Base-by-base conservation (phyloP, 1,140 invertebrate genomes). In the Drosophila parabipectinata region DNA sequence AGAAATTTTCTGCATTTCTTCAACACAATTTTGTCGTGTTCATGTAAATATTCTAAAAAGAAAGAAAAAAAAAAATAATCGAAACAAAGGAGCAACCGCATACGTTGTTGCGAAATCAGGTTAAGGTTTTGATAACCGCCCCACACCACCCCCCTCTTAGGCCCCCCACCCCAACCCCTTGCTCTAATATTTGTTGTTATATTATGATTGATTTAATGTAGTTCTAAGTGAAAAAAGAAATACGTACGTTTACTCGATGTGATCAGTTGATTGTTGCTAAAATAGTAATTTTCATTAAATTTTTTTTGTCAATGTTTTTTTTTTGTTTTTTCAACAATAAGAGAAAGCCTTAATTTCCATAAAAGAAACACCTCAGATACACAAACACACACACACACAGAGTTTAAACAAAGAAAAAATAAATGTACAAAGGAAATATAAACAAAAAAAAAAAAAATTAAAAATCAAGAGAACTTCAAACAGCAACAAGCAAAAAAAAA, bases 241-340 rank as follows among this genome's bases (percentile, higher is more conserved):
- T 73, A 79, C 66, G 56, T 79, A 72, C 30, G 69, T 83, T 75
- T 76, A 74, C 69, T 62, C 54, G 68, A 85, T 85, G 83, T 87
- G 78, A 87, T 87, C 83, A 85, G 73, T 87, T 87, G 67, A 87
- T 80, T 87, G 83, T 87, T 87, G 79, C 82, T 87, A 87, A 75
- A 69, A 73, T 77, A 52, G 73, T 79, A 73, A 69, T 66, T 73
- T 75, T 51, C 55, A 62, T 52, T 66, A 48, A 54, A 76, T 32
- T 50, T 37, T 61, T 52, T 61, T 52, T 55, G 15, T 54, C 50
- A 41, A 50, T 24, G 34, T 61, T 45, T 60, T 45, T 58, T 56
- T 72, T 55, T 53, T 56, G 69, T 55, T 53, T 66, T 63, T 66
- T 55, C 9, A 9, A 9, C 30, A 37, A 44, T 15, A 44, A 44